Conservation (phyloP, 1,140 invertebrate species). For the Drosophila varians region DNA sequence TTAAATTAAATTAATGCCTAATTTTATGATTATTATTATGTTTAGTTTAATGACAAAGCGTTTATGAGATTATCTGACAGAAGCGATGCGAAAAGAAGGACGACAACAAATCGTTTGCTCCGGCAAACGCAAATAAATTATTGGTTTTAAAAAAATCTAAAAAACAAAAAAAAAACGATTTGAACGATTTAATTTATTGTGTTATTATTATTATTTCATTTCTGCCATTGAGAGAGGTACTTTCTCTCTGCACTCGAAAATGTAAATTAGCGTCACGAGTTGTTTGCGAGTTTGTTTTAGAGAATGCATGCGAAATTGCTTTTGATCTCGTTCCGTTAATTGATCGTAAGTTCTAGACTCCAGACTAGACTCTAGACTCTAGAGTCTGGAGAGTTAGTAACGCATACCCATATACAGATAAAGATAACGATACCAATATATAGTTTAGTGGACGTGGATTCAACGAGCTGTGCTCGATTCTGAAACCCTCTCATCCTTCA, state of each 20-base stretch:
- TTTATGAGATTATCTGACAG: constrained; percentile 74
- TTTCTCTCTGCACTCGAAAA: constrained; percentile 18
- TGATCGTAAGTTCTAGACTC: constrained; percentile 63
- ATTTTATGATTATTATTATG: constrained; percentile 71
- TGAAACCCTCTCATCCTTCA: constrained; percentile 25
- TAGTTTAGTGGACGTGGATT: constrained; percentile 42
- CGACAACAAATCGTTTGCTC: constrained; percentile 45
- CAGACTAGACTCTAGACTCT: no score
- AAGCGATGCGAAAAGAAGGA: constrained; percentile 39
- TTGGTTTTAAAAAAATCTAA: constrained; percentile 79
- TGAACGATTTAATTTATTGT: constrained; percentile 56
- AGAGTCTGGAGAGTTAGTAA: constrained; percentile 29
- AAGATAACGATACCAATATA: constrained; percentile 40
- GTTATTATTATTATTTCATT: constrained; percentile 81
- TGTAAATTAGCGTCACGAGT: constrained; percentile 45
- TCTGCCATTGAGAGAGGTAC: constrained; percentile 25
- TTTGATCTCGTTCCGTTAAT: constrained; percentile 79
- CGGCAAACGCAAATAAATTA: constrained; percentile 72
- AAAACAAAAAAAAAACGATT: constrained; percentile 47
- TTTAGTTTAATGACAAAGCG: constrained; percentile 80
- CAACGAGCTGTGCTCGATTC: constrained; percentile 63
- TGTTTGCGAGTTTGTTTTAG: constrained; percentile 12
- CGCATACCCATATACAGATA: constrained; percentile 20
- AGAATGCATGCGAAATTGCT: constrained; percentile 53
- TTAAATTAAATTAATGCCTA: constrained; percentile 78